Base-by-base conservation (phyloP, 2,888 invertebrate species). In the Eupelmus urozonus region DNA sequence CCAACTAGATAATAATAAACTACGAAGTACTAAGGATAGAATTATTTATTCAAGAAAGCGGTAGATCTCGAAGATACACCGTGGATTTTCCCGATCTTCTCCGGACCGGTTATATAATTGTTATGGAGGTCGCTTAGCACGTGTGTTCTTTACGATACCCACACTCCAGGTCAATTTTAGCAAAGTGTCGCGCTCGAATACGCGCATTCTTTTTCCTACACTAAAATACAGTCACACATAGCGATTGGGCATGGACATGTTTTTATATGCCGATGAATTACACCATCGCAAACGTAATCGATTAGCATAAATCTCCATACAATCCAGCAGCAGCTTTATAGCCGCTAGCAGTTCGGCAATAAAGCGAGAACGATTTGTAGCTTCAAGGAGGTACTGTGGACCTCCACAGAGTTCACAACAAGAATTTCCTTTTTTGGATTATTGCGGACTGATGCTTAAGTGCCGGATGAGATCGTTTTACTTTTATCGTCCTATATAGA, bases 231-330 rank as follows among this genome's bases (percentile, higher is more conserved):
- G 29, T 18, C 51, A 62, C 34, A 40, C 23, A 27, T 55, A 40
- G 1, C 29, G 23, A 67, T 16, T n/a, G 11, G 7, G 11, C 57
- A 55, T 13, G 49, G 27, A 27, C 51, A 29, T 27, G 59, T 18
- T 57, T 59, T 53, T 63, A 49, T 53, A 25, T 53, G 51, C 65
- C 42, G 49, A 66, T 55, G 51, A 27, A 63, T 73, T 79, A 66
- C 71, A 75, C 42, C 65, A 71, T 60, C 34, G 34, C 5, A 13
- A 13, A 66, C 40, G 55, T 45, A 51, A 75, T 51, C 45, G 34
- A 78, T 81, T 81, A 80, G 20, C 79, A 80, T 80, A 78, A 78
- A 80, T 81, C 29, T 75, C 55, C 81, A 81, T 80, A 81, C 79
- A 81, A 81, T 81, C 70, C 72, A 59, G n/a, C n/a, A n/a, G n/a